Base-by-base conservation (phyloP, 1,140 invertebrate species). In the Chelonus insularis region DNA sequence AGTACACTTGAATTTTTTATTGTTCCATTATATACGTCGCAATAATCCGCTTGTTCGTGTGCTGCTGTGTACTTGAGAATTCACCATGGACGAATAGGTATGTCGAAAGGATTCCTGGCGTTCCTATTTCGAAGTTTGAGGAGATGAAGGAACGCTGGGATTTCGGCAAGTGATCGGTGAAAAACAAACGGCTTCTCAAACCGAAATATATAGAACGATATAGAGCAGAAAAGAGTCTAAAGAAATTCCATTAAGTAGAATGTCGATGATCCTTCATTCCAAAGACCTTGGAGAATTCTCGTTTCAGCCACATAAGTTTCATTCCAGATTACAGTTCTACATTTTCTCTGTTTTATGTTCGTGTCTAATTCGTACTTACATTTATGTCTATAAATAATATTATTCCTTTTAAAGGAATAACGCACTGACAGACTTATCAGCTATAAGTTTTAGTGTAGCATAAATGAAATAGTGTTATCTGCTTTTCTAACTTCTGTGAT, bases 1-100 rank as follows among this genome's bases (percentile, higher is more conserved):
- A n/a, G n/a, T 29, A 29, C 25, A 29, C 25, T 29, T 29, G 7
- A 29, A 29, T 29, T 29, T 7, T 29, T 29, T 29, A 29, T 29
- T 29, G 25, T 29, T 29, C 25, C 25, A 58, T 37, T 51, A 50
- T 65, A 39, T 60, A 62, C 60, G 62, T 67, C 65, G 18, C n/a
- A 41, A 25, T 25, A 50, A 50, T 50, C 12, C 23, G 5, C 6
- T n/a, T 50, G 7, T 11, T 5, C 25, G 60, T 63, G 61, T 37
- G 47, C 55, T 39, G 8, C 9, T 29, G 21, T 50, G 47, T 29
- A 18, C 20, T 29, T 2, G 20, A 50, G 21, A 50, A 50, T 50
- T 29, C 47, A 50, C 11, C 23, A 14, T 7, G 8, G 47, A 25
- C 5, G 12, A 23, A 12, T 50, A 1, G 47, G 47, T 25, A 50